A percentile compares a stretch with the other conserved stretches of the same genome.
Conservation (phyloP, 2,113 vertebrate genomes). For the Poecile atricapillus region DNA sequence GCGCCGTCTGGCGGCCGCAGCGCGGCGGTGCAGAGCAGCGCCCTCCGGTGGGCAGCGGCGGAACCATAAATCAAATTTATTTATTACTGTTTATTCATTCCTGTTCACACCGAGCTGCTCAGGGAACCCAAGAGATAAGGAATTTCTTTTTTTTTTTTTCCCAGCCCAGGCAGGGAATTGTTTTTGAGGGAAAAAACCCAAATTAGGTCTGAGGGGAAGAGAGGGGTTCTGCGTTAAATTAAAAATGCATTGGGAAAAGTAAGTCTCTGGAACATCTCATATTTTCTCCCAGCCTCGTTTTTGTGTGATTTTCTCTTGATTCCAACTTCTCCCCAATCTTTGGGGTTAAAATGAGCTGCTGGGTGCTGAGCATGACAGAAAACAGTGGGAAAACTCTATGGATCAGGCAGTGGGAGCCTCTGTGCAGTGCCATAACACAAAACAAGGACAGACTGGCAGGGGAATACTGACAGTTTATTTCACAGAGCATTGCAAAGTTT, state of each 20-base stretch:
- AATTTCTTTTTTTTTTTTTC: not conserved
- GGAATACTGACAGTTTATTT: constrained; percentile 57
- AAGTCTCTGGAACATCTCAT: not conserved
- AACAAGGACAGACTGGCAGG: not conserved
- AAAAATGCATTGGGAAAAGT: not conserved
- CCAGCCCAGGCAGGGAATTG: not conserved
- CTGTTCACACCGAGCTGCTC: not conserved
- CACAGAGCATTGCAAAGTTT: constrained; percentile 20
- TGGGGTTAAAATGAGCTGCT: not conserved
- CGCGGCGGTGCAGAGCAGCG: not conserved
- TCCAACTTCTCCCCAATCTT: not conserved
- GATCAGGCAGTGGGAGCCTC: not conserved
- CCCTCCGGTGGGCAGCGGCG: not conserved
- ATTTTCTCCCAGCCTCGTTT: not conserved
- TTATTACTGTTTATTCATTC: not conserved
- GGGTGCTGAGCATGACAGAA: accelerated
- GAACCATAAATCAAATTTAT: not conserved
- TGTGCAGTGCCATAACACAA: not conserved
- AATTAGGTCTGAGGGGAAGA: not conserved
- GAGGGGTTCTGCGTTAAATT: not conserved
- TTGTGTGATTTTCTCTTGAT: not conserved
- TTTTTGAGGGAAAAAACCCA: not conserved
- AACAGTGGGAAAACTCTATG: not conserved
- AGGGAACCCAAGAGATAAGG: accelerated
- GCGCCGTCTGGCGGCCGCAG: not conserved